Percentiles rank a stretch among this genome's conserved stretches.
Conservation (phyloP, 2,888 invertebrate species). For the Gastracanthus pulcherrimus region DNA sequence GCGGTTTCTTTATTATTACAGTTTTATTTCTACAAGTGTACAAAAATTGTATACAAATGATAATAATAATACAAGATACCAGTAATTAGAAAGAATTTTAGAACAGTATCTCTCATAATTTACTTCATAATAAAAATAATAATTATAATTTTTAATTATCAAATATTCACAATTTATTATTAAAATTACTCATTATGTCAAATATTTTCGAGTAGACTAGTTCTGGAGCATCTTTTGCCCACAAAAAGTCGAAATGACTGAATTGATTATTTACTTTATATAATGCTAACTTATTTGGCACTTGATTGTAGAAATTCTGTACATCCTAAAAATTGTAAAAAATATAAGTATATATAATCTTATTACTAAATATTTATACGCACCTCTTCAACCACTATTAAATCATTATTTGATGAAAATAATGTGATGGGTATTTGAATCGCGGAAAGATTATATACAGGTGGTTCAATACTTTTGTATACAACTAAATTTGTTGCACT, state of each 20-base stretch:
- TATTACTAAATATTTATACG: not conserved
- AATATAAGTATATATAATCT: not conserved
- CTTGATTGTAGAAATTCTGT: constrained; percentile 78
- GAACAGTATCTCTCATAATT: too few species aligned
- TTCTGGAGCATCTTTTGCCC: constrained; percentile 81
- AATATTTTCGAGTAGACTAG: constrained; percentile 81
- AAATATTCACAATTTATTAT: too few species aligned
- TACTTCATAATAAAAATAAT: too few species aligned
- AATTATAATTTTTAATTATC: too few species aligned
- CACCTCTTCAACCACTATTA: not conserved
- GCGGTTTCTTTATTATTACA: too few species aligned
- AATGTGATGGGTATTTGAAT: constrained; percentile 1
- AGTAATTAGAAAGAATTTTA: too few species aligned
- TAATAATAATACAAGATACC: too few species aligned
- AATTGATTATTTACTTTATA: constrained; percentile 81
- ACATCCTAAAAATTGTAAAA: constrained; percentile 79
- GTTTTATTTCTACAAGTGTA: too few species aligned
- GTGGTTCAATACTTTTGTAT: not conserved
- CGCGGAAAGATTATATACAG: not conserved
- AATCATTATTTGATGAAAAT: constrained; percentile 8
- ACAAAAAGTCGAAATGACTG: constrained; percentile 87
- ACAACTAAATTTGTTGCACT: not conserved
- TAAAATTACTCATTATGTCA: constrained; percentile 64
- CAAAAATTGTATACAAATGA: too few species aligned
- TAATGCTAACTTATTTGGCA: constrained; percentile 80